Conservation (phyloP, 2,797 vertebrate genomes). For the Anomalospiza imberbis region DNA sequence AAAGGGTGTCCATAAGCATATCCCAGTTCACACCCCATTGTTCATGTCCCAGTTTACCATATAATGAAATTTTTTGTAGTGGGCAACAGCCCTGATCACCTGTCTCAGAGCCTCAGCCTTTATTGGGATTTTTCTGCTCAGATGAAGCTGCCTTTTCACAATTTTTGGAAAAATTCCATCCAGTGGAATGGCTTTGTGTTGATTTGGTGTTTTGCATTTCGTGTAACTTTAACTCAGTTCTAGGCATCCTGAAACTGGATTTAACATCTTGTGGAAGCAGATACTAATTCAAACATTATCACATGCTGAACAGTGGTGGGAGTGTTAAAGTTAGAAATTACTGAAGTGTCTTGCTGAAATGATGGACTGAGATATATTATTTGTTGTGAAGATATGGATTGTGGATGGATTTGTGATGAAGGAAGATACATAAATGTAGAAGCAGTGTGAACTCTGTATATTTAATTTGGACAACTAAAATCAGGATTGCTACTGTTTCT, state of each 20-base stretch:
- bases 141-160: background rate
- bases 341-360: background rate
- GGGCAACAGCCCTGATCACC: background rate
- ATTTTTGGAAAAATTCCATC: background rate
- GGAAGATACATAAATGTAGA: background rate
- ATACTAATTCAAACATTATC: conserved; percentile 16
- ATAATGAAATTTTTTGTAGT: background rate
- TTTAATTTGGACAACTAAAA: background rate
- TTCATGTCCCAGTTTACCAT: background rate
- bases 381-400: background rate
- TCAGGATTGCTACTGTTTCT: background rate
- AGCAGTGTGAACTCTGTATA: background rate
- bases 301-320: background rate
- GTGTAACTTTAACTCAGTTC: background rate
- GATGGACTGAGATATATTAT: background rate
- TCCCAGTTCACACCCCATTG: background rate
- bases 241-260: background rate
- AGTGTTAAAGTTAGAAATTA: conserved; percentile 12
- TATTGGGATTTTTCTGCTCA: background rate
- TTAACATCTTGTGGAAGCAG: background rate
- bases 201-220: background rate
- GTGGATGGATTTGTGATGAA: background rate
- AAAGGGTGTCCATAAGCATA: background rate
- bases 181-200: background rate
- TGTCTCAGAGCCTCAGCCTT: background rate